Conservation (phyloP, 1,140 invertebrate genomes). For the Samia ricini region DNA sequence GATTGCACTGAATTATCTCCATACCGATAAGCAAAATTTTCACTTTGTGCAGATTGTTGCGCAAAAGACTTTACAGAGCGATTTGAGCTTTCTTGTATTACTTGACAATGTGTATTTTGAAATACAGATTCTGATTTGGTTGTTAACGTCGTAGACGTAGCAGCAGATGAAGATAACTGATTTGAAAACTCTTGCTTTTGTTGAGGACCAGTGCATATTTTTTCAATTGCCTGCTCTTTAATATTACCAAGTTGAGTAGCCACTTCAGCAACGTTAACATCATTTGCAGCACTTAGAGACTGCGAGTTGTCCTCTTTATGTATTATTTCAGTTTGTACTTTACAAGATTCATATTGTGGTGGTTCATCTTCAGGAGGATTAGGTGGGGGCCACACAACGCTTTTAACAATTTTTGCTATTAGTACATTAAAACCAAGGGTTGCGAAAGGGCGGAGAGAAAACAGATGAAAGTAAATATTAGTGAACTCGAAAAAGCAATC, state of each 20-base stretch:
- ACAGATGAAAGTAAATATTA: constrained; percentile 63
- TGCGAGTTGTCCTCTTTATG: background rate
- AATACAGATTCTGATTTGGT: constrained; percentile 48
- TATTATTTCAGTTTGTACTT: background rate
- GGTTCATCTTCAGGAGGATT: constrained; percentile 70
- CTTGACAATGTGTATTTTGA: constrained; percentile 49
- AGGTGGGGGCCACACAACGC: constrained; percentile 82
- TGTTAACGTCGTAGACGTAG: constrained; percentile 43
- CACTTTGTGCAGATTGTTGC: constrained; percentile 48
- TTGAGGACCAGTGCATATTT: constrained; percentile 31
- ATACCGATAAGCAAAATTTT: constrained; percentile 57
- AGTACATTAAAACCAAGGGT: constrained; percentile 41
- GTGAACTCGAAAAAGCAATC: constrained; percentile 42
- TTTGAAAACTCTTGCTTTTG: constrained; percentile 47
- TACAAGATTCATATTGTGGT: constrained; percentile 36
- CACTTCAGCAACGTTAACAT: background rate
- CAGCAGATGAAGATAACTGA: constrained; percentile 43
- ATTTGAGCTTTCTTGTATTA: constrained; percentile 46
- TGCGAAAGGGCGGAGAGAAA: constrained; percentile 48
- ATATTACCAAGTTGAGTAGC: constrained; percentile 11
- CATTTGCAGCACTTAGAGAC: background rate
- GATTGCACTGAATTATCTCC: background rate
- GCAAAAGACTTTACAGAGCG: constrained; percentile 54
- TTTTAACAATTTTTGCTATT: constrained; percentile 77
- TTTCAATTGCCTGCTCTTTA: constrained; percentile 32